Percentiles rank a stretch among this genome's conserved stretches.
phyloP scores from a whole-genome alignment of 2,797 vertebrate genomes.

The Halcyon badia region DNA sequence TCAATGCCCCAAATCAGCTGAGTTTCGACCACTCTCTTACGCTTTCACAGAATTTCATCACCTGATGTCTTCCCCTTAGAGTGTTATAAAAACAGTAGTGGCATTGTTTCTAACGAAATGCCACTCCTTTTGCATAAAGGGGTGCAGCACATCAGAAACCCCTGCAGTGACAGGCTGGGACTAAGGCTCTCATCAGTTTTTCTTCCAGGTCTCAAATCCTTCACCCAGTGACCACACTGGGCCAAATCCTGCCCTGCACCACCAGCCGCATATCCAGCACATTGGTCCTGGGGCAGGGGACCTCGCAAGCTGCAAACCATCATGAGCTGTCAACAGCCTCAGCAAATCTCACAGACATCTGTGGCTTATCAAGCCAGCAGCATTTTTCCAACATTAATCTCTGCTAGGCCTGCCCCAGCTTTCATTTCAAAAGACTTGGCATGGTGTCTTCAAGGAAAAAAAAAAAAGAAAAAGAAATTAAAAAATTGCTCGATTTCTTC shows the following conservation, averaged over 20 bases:
- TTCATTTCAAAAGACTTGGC: conserved; percentile 87
- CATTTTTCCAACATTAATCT: conserved; percentile 81
- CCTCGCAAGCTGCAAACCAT: conserved; percentile 81
- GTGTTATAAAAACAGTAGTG: background rate
- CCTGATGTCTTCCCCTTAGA: background rate
- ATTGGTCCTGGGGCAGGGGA: background rate
- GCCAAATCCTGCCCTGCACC: background rate
- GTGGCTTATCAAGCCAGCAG: conserved; percentile 86
- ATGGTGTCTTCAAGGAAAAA: conserved; percentile 72
- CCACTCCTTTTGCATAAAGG: background rate
- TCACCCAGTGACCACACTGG: background rate
- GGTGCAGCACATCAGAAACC: background rate
- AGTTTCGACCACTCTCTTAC: background rate
- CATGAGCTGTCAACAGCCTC: conserved; percentile 83
- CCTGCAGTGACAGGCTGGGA: background rate
- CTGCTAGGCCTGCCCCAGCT: conserved; percentile 80
- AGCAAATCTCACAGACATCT: conserved; percentile 86
- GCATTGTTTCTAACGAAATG: background rate
- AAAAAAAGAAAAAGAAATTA: background rate
- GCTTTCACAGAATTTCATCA: background rate
- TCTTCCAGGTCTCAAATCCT: background rate
- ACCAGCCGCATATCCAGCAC: background rate
- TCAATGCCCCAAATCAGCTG: background rate
- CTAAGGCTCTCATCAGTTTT: background rate
- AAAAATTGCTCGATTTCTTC: conserved; percentile 76